These are phyloP conservation scores for Leptopterna dolabrata DNA, from an alignment of 2,888 invertebrate species.

Conservation along the genomic window DNA sequence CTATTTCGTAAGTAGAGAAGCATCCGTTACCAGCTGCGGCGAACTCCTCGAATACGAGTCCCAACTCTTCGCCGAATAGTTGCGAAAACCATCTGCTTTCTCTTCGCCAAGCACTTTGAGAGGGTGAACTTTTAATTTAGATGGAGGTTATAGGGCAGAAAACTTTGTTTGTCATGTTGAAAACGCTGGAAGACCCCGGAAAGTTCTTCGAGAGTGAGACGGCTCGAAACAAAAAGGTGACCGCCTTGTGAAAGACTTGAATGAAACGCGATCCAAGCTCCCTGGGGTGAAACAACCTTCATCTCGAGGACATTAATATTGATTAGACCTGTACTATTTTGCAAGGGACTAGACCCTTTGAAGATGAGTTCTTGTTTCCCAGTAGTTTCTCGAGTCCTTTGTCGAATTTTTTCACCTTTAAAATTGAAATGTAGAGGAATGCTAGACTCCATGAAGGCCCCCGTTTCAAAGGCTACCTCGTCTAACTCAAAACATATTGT, in stretches of 20 bases:
- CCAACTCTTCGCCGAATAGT: not conserved
- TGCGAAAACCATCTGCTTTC: not conserved
- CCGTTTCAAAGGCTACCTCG: not conserved
- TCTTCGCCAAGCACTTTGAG: not conserved
- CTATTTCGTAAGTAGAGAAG: not conserved
- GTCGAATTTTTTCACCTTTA: not conserved
- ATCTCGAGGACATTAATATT: conserved; percentile 22
- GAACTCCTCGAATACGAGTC: not conserved
- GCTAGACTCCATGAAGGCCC: not conserved
- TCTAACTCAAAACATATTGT: not conserved
- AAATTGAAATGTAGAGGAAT: not conserved
- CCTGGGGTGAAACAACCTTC: conserved; percentile 9
- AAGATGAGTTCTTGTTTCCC: not conserved
- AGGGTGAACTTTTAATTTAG: conserved; percentile 34
- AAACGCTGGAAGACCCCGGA: conserved; percentile 8
- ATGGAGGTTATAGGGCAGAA: not conserved
- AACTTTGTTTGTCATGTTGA: conserved; percentile 28
- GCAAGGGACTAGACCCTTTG: conserved; percentile 4
- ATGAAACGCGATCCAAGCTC: not conserved
- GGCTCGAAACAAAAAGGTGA: conserved; percentile 5
- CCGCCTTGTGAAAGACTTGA: not conserved
- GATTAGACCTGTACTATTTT: conserved; percentile 26
- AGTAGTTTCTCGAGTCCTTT: not conserved
- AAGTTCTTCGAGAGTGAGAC: not conserved
- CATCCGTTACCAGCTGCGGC: not conserved